Conservation (phyloP, 2,888 invertebrate species). For the Xanthorhoe designata region DNA sequence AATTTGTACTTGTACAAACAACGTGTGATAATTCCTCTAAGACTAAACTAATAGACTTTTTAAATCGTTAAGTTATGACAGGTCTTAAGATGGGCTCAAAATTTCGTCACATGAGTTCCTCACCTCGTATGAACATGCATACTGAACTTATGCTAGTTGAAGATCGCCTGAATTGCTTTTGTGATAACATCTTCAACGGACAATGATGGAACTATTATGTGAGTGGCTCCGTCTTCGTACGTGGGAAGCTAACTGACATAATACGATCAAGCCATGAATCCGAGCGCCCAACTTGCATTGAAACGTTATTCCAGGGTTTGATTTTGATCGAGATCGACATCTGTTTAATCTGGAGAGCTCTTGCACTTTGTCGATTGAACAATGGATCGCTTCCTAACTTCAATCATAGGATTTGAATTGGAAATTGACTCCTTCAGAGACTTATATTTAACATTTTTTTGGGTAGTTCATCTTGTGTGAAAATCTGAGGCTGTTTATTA, state of each 20-base stretch:
- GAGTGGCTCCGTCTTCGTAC: constrained; percentile 65
- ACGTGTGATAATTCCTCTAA: constrained; percentile 48
- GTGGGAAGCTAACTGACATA: constrained; percentile 59
- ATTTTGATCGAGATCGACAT: constrained; percentile 61
- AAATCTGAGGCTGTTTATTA: constrained; percentile 24
- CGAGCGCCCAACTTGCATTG: constrained; percentile 62
- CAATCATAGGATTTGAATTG: constrained; percentile 31
- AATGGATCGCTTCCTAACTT: constrained; percentile 48
- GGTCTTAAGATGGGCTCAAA: too few species aligned
- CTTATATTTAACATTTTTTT: neutral
- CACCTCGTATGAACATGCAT: too few species aligned
- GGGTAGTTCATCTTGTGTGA: constrained; percentile 1
- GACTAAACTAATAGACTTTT: too few species aligned
- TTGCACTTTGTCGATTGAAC: constrained; percentile 58
- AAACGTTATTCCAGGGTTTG: constrained; percentile 67
- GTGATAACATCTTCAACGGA: constrained; percentile 70
- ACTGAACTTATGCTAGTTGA: constrained; percentile 55
- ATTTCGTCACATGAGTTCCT: too few species aligned
- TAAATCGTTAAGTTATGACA: too few species aligned
- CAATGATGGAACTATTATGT: constrained; percentile 74
- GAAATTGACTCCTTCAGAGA: constrained; percentile 14
- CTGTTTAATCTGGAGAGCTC: constrained; percentile 57
- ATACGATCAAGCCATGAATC: constrained; percentile 63
- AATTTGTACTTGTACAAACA: constrained; percentile 6
- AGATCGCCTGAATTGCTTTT: constrained; percentile 59